phyloP scores from a whole-genome alignment of 2,888 invertebrate species.

The Polyommatus icarus region DNA sequence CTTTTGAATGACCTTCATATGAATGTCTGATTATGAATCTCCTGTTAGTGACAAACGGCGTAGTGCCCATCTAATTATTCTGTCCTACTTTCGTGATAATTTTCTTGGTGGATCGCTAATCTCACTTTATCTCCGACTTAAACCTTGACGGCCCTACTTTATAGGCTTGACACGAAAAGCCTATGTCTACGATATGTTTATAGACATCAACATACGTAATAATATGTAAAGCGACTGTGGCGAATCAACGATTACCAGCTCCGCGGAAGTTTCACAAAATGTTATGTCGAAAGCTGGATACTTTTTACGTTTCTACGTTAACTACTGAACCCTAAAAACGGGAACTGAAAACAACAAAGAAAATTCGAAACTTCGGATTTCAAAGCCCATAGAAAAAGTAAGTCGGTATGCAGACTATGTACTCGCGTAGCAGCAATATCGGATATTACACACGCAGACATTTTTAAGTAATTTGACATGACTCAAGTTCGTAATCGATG shows the following conservation, averaged over 20 bases:
- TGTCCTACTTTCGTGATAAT: conserved; percentile 23
- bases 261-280: background rate
- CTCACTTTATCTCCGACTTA: conserved; percentile 23
- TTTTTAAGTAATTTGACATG: conserved; percentile 31
- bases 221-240: background rate
- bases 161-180: conserved; percentile 16
- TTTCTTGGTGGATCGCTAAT: conserved; percentile 29
- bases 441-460: background rate
- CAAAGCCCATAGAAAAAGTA: background rate
- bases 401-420: background rate
- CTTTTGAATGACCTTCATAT: too few relatives aligned
- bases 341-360: background rate
- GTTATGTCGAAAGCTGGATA: background rate
- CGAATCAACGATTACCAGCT: background rate
- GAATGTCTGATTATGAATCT: too few relatives aligned
- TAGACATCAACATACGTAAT: background rate
- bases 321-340: background rate
- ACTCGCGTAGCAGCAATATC: background rate
- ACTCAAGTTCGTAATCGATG: conserved; percentile 61
- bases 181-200: conserved; percentile 8
- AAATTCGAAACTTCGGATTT: too few relatives aligned
- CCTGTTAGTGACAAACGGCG: too few relatives aligned
- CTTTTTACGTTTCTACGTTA: background rate
- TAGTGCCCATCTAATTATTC: background rate
- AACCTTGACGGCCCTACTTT: conserved; percentile 19